Conservation (phyloP, 2,888 invertebrate species). For the Diarsia rubi region DNA sequence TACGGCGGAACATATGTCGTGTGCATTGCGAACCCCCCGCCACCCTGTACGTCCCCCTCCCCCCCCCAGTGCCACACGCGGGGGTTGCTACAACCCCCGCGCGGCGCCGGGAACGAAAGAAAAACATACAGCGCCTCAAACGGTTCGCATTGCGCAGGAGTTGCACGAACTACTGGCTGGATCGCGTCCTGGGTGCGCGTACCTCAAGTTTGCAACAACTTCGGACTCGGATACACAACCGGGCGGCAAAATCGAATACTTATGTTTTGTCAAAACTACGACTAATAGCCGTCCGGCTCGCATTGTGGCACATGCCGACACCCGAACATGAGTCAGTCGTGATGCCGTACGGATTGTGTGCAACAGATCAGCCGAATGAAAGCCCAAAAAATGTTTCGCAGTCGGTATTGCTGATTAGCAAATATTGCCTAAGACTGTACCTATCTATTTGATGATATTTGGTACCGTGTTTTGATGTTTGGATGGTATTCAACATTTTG, state of each 20-base stretch:
- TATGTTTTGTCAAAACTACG: not conserved
- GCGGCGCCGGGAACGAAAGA: conserved; percentile 54
- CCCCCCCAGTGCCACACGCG: conserved; percentile 16
- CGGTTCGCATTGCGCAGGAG: conserved; percentile 36
- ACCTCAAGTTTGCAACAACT: not conserved
- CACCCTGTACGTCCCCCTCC: conserved; percentile 34
- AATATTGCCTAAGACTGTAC: not conserved
- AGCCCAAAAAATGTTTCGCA: not conserved
- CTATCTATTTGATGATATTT: not conserved
- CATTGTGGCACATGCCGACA: not conserved
- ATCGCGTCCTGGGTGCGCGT: not conserved
- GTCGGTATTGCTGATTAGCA: not conserved
- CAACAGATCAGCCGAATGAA: not conserved
- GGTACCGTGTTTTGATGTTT: not conserved
- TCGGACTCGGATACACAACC: not conserved
- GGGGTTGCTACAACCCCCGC: conserved; percentile 28
- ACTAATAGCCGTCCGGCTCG: not conserved
- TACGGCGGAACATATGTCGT: conserved; percentile 3
- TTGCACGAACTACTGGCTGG: not conserved
- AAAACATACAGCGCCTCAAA: conserved; percentile 50
- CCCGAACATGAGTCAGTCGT: not conserved
- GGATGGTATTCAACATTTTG: not conserved
- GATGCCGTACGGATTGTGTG: not conserved
- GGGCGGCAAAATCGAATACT: not conserved
- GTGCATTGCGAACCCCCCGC: conserved; percentile 23